phyloP scores from a whole-genome alignment of 2,888 invertebrate species.

The Epistrophe grossulariae region DNA sequence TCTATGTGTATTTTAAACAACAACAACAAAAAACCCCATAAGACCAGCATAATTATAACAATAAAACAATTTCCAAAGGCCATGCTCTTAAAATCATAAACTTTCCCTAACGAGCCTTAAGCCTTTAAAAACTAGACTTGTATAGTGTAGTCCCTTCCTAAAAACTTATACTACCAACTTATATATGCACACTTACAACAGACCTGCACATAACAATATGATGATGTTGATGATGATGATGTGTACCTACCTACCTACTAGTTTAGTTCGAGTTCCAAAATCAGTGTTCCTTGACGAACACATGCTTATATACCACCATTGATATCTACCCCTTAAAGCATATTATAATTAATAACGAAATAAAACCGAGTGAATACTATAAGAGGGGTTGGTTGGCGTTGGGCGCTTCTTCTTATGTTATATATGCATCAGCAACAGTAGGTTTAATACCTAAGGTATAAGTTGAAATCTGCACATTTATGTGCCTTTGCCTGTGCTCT shows the following conservation, averaged over 20 bases:
- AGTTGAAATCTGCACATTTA: conserved; percentile 34
- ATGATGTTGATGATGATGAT: conserved; percentile 18
- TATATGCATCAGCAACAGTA: conserved; percentile 30
- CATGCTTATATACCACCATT: conserved; percentile 53
- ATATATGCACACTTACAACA: conserved; percentile 1
- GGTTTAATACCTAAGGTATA: conserved; percentile 9
- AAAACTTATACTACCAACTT: not conserved
- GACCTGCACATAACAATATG: conserved; percentile 3
- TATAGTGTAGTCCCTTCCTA: conserved; percentile 19
- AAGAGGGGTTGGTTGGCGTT: conserved; percentile 26
- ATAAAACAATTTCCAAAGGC: conserved; percentile 48
- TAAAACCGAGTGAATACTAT: conserved; percentile 32
- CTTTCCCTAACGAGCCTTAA: conserved; percentile 42
- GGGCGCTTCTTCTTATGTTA: conserved; percentile 20
- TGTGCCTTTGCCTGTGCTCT: conserved; percentile 27
- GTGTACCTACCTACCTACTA: not conserved
- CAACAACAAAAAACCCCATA: not conserved
- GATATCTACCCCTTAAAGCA: conserved; percentile 66
- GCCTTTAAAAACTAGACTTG: conserved; percentile 42
- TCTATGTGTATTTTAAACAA: not conserved
- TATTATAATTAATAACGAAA: conserved; percentile 73
- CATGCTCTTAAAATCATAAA: conserved; percentile 56
- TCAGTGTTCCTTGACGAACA: conserved; percentile 68
- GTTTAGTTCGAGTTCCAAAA: conserved; percentile 36
- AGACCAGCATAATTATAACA: conserved; percentile 36